Evolutionary conservation across 2,797 vertebrate species (phyloP), one percentile per base, ranked within the genome.

Genomic region (Mallotus villosus): DNA sequence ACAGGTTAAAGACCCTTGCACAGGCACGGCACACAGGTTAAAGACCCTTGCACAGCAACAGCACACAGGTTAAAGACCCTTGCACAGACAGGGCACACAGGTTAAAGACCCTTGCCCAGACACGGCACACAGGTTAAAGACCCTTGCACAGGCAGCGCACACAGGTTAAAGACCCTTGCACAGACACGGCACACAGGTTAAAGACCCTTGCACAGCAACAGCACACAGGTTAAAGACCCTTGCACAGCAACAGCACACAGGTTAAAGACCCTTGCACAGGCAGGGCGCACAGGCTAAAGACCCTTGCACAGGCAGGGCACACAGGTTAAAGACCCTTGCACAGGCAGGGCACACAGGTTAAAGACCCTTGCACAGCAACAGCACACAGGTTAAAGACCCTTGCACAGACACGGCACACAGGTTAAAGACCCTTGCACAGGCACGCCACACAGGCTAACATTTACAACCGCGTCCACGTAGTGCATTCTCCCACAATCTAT

Each of bases 401-500:
- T 37, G 34, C 34, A 37, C 12, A 14, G 41, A 46, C 3, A 46
- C 2, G 9, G 41, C 9, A 46, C 9, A n/a, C 58, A 19, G 4
- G 70, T n/a, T 37, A 37, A 7, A 37, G 27, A 29, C 27, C 27
- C 27, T 29, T 37, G 34, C 34, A 37, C 12, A 14, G 41, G 14
- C 3, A 46, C 2, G 9, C 11, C 9, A 46, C 9, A n/a, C 58
- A 19, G 4, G 70, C 8, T 22, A 53, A 24, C 68, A 49, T 66
- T 65, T 63, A 64, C 16, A n/a, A 57, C 55, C 61, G 32, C 24
- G 12, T 32, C 9, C 41, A 46, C 12, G 22, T 19, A 57, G 51
- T 46, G 4, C 46, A 55, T 34, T 57, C 59, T 62, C 21, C 37
- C 41, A 46, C 46, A 60, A 67, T 55, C 27, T 24, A 59, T 72